Percentiles rank a stretch among this genome's conserved stretches.
phyloP scores from a whole-genome alignment of 1,140 invertebrate genomes.

The Hesperophylax magnus region DNA sequence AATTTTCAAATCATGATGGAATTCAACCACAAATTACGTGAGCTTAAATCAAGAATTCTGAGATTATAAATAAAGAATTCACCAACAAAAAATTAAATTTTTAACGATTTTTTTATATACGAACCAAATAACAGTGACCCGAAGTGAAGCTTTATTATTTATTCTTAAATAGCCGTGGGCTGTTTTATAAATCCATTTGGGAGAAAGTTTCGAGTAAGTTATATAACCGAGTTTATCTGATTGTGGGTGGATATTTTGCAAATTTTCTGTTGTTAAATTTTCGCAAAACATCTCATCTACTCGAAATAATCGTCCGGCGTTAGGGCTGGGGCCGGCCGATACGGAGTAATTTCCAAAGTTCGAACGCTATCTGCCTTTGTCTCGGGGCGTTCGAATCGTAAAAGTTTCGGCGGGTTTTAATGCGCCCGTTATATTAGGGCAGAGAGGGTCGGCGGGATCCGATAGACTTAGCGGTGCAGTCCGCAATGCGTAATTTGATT shows the following conservation, averaged over 20 bases:
- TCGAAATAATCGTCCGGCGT: background rate
- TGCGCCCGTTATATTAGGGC: conserved; percentile 6
- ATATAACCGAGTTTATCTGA: background rate
- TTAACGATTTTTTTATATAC: too few relatives aligned
- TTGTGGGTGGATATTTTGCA: background rate
- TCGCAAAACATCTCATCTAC: background rate
- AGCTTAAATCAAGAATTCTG: too few relatives aligned
- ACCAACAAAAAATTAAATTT: too few relatives aligned
- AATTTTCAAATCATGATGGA: too few relatives aligned
- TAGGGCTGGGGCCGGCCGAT: background rate
- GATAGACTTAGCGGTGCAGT: conserved; percentile 22
- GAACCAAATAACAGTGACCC: too few relatives aligned
- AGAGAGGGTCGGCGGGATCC: background rate
- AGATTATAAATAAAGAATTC: too few relatives aligned
- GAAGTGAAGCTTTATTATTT: too few relatives aligned
- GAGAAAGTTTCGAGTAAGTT: background rate
- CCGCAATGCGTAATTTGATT: conserved; percentile 41
- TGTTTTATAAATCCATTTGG: background rate
- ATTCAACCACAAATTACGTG: too few relatives aligned
- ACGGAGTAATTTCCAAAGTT: conserved; percentile 11
- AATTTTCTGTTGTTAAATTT: background rate
- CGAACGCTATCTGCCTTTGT: conserved; percentile 15
- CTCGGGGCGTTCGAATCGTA: conserved; percentile 22
- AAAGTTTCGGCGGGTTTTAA: conserved; percentile 28
- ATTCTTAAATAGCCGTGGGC: too few relatives aligned